phyloP scores from a whole-genome alignment of 92 coral and sea anemone genomes.

The Porites cylindrica region DNA sequence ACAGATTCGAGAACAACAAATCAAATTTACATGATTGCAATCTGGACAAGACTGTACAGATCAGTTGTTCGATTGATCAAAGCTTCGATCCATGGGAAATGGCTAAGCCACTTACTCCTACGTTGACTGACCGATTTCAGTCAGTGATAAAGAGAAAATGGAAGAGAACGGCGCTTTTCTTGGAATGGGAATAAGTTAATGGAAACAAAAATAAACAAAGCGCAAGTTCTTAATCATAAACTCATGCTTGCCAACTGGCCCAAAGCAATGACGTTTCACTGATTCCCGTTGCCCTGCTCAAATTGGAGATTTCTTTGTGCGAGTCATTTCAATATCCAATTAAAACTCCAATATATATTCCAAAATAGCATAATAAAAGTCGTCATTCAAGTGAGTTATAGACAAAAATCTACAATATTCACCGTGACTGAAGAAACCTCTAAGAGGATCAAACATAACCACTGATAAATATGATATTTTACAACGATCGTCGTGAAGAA shows the following conservation, averaged over 20 bases:
- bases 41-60: background rate
- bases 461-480: background rate
- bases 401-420: background rate
- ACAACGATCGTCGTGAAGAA: background rate
- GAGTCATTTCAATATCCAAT: background rate
- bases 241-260: background rate
- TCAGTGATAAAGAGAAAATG: background rate
- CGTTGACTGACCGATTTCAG: background rate
- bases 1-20: conserved; percentile 77
- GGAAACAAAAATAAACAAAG: background rate
- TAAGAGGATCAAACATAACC: background rate
- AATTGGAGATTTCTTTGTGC: background rate
- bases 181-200: background rate
- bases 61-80: conserved; percentile 11
- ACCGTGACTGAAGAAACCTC: background rate
- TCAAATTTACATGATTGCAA: conserved; percentile 21
- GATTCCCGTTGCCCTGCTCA: background rate
- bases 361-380: background rate
- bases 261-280: background rate
- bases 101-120: background rate
- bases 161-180: background rate
- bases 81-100: conserved; percentile 4
- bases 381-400: too few species aligned
- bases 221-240: background rate
- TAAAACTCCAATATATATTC: background rate